Conservation (phyloP, 2,113 vertebrate genomes). For the Anser brachyrhynchus region DNA sequence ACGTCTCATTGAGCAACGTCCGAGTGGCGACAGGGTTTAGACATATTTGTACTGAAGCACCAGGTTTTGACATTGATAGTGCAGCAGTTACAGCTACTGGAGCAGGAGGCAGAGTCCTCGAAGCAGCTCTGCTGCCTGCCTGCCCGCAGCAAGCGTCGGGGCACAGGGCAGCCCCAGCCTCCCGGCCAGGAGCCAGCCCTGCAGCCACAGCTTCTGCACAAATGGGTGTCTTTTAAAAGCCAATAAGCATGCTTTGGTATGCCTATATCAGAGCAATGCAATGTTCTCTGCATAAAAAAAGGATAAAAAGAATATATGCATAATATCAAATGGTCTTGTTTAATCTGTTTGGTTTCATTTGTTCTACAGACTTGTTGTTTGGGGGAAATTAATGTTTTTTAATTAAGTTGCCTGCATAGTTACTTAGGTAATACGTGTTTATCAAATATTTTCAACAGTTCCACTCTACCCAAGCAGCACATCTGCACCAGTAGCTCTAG, state of each 20-base stretch:
- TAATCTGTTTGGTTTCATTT: background rate
- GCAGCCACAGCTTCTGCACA: accelerated
- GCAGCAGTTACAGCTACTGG: background rate
- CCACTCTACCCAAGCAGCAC: background rate
- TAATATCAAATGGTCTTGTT: background rate
- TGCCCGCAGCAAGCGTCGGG: background rate
- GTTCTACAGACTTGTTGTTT: background rate
- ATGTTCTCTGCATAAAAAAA: background rate
- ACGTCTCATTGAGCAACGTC: background rate
- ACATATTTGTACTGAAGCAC: background rate
- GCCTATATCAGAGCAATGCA: background rate
- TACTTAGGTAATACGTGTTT: background rate
- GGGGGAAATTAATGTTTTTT: background rate
- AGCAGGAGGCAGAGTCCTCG: too few relatives aligned
- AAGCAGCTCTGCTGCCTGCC: too few relatives aligned
- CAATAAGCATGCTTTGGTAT: accelerated
- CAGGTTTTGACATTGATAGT: accelerated
- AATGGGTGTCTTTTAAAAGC: background rate
- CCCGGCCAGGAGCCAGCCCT: background rate
- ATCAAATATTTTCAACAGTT: background rate
- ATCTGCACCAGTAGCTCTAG: background rate
- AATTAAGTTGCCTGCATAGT: background rate
- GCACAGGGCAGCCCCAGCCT: too few relatives aligned
- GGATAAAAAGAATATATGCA: background rate
- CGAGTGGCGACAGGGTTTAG: background rate